Percentiles rank a stretch among this genome's conserved stretches.
phyloP scores from a whole-genome alignment of 2,113 vertebrate species.

The Toxotes chatareus region DNA sequence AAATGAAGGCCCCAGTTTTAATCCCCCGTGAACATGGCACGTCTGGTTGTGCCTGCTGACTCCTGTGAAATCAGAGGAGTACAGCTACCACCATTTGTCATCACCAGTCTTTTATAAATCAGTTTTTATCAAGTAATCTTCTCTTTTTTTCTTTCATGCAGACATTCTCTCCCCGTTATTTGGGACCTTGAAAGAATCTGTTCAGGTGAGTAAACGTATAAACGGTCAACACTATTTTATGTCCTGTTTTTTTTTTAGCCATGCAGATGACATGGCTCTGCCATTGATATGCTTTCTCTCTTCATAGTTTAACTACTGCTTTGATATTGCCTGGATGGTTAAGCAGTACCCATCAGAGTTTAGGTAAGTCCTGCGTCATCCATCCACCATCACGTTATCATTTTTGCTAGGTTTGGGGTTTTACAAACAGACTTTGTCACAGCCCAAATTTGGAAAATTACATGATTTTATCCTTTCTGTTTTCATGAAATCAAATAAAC shows the following conservation, averaged over 20 bases:
- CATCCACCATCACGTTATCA: not conserved
- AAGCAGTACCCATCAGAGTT: conserved; percentile 93
- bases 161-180: conserved; percentile 97
- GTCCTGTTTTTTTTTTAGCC: not conserved
- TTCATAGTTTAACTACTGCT: conserved; percentile 97
- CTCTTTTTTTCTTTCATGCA: conserved; percentile 63
- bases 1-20: not conserved
- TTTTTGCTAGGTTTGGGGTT: not conserved
- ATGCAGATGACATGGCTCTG: too few relatives aligned
- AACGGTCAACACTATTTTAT: not conserved
- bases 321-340: conserved; percentile 94
- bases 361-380: conserved; percentile 85
- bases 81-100: not conserved
- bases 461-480: not conserved
- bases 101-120: not conserved
- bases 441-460: not conserved
- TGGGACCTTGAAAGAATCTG: conserved; percentile 94
- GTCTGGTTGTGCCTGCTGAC: not conserved
- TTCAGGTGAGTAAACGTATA: conserved; percentile 85
- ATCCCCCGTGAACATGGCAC: not conserved
- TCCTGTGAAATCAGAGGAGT: not conserved
- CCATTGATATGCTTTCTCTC: conserved; percentile 28
- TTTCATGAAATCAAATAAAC: not conserved
- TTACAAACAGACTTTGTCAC: not conserved
- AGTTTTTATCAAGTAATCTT: not conserved